These are phyloP conservation scores for Eumaeus atala DNA, from an alignment of 1,140 invertebrate genomes.

Conservation along the genomic window DNA sequence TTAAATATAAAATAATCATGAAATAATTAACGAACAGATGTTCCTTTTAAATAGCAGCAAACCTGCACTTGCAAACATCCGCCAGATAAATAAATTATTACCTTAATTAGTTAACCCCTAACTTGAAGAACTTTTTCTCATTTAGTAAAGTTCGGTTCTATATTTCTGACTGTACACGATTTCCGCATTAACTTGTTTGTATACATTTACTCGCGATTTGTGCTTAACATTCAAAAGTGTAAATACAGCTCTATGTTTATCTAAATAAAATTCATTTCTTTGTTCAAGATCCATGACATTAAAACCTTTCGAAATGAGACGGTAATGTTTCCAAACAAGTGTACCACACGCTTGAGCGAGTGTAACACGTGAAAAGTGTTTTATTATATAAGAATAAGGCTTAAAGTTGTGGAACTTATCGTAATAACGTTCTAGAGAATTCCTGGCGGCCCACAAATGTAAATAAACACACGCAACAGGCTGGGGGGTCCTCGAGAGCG, in stretches of 20 bases:
- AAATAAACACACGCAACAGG: slow-evolving; percentile 34
- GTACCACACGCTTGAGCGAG: not conserved
- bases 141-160: no score
- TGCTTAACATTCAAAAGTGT: not conserved
- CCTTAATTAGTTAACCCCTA: no score
- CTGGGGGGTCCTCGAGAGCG: slow-evolving; percentile 8
- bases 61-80: no score
- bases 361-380: not conserved
- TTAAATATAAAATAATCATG: no score
- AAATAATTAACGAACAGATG: no score
- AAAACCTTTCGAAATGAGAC: not conserved
- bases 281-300: not conserved
- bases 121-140: no score
- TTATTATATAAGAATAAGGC: not conserved
- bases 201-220: not conserved
- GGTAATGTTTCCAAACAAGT: slow-evolving; percentile 2
- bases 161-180: slow-evolving; percentile 5
- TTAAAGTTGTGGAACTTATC: slow-evolving; percentile 11
- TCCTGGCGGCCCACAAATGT: slow-evolving; percentile 21
- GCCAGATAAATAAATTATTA: no score
- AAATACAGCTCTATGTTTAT: not conserved
- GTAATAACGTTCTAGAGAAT: slow-evolving; percentile 26
- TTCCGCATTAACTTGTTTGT: slow-evolving; percentile 1
- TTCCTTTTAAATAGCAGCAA: no score
- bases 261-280: not conserved